Evolutionary conservation across 2,113 vertebrate genomes (phyloP), one percentile per base, ranked within the genome.

Genomic region (Octodon degus): DNA sequence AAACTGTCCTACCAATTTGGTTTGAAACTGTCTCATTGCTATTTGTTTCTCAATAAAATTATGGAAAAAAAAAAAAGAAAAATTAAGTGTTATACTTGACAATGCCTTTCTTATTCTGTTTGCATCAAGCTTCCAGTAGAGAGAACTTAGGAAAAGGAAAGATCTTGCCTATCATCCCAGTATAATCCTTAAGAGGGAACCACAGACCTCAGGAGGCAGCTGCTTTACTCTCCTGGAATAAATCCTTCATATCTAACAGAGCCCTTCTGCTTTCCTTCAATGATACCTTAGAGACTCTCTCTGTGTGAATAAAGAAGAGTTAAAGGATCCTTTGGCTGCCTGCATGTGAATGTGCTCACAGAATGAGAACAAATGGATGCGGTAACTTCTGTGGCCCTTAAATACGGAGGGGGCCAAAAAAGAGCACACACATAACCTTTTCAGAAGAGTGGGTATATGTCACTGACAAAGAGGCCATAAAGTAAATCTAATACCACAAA

Each of bases 351-450:
- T 11, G 13, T 34, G 60, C 86, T 86, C 65, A n/a, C 5, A 7
- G 22, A 58, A 60, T 37, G 25, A 90, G 58, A 62, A 80, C 9
- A 17, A 89, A 82, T 11, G 20, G 50, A 79, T 34, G 30, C 7
- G 72, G 16, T 50, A 8, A 60, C 34, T 62, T 50, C 2, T 1
- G 3, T 20, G 43, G 55, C 11, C 65, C 62, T 76, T 76, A 58
- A 25, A 34, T 4, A 25, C 84, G 55, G 6, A 37, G 5, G 74
- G 24, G 7, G 37, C 25, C 72, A 0, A 43, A 53, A 53, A 19
- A 20, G 7, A 72, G 86, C 47, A 6, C 1, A 2, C 0, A 19
- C 8, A 16, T 10, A 11, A 34, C 80, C 68, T 16, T 0, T 0
- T 2, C 27, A 43, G 14, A 5, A 17, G 2, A 25, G 53, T 3